These are phyloP conservation scores for Brachionus koreanus DNA, from an alignment of 1,140 invertebrate species.

Conservation along the genomic window DNA sequence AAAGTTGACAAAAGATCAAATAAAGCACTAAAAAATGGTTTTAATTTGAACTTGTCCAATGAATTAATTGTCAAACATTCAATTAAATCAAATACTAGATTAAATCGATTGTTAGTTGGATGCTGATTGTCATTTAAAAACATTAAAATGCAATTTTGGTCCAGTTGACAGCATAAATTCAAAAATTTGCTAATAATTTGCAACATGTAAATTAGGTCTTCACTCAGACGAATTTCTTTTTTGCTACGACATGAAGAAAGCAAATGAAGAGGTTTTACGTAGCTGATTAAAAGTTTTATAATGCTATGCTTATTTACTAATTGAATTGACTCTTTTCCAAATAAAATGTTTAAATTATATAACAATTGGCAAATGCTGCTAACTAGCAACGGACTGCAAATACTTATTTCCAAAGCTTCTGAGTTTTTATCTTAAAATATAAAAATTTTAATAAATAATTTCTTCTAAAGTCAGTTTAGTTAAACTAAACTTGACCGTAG, in stretches of 20 bases:
- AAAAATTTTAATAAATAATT: background rate
- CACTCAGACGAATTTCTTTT: background rate
- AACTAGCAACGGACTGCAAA: background rate
- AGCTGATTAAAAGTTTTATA: slow-evolving; percentile 18
- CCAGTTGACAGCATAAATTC: slow-evolving; percentile 26
- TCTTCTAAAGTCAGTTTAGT: background rate
- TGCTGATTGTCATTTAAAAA: slow-evolving; percentile 2
- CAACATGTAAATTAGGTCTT: background rate
- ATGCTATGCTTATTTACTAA: slow-evolving; percentile 28
- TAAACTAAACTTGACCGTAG: background rate
- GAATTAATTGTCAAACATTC: slow-evolving; percentile 18
- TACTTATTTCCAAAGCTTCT: background rate
- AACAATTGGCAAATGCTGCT: slow-evolving; percentile 30
- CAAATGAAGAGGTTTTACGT: slow-evolving; percentile 25
- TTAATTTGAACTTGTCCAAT: background rate
- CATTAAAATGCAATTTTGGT: slow-evolving; percentile 27
- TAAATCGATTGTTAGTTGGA: slow-evolving; percentile 1
- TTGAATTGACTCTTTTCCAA: background rate
- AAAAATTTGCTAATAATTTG: slow-evolving; percentile 13
- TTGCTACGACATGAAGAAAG: background rate
- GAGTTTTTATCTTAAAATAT: background rate
- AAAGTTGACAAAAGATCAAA: slow-evolving; percentile 5
- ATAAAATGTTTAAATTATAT: background rate
- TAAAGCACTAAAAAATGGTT: slow-evolving; percentile 12
- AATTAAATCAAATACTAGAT: slow-evolving; percentile 24